Base-by-base conservation (phyloP, 2,797 vertebrate species). In the Sebastolobus alascanus region DNA sequence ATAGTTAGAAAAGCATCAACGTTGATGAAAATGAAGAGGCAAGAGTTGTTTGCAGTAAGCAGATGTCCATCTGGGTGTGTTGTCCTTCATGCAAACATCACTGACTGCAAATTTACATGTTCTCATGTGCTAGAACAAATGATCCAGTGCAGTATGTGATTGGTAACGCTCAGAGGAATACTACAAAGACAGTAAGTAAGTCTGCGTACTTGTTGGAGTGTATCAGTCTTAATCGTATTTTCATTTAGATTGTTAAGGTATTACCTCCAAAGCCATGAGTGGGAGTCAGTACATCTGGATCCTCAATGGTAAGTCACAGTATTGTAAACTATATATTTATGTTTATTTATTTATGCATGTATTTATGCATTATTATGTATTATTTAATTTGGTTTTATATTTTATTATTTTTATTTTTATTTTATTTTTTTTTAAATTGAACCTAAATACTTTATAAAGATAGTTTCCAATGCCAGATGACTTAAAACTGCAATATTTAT, bases 51-150 rank as follows among this genome's bases (percentile, higher is more conserved):
- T 58, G 22, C 10, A 61, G 14, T 20, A 60, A n/a, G 20, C 40
- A 54, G 40, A 58, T 29, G 16, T 65, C 31, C 8, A 65, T 59
- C 22, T 63, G 64, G 64, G 10, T 33, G 60, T 71, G 50, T 58
- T 73, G 20, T 64, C 37, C n/a, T 67, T 55, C 37, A 82, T 84
- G 85, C 73, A 87, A 82, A 82, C 38, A 18, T 40, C 33, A n/a
- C n/a, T 33, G 70, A 77, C 4, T 29, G 5, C 12, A 66, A 8
- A 68, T 87, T 71, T 82, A 33, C 73, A 84, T 80, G 56, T 72
- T 65, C 46, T 87, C 50, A 7, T 58, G 33, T 38, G 54, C 12
- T 35, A 61, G 22, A 77, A 55, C 20, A 64, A 71, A 72, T 64
- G 2, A 58, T 3, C 46, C 5, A 33, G 10, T 29, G 16, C 29